Base-by-base conservation (phyloP, 1,140 invertebrate species). In the Hylyphantes graminicola region DNA sequence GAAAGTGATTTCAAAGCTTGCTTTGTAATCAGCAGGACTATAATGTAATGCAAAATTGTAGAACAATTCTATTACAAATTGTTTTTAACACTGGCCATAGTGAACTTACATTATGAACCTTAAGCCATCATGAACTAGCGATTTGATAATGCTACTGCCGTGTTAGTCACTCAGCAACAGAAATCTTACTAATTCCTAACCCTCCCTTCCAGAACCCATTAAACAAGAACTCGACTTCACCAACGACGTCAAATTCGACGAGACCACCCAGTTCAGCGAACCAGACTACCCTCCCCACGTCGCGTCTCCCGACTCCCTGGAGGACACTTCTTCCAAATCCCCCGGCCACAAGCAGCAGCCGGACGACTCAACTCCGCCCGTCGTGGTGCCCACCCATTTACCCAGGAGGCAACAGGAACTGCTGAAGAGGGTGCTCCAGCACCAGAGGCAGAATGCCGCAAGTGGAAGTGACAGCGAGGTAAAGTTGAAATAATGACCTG, bases 331-430 rank as follows among this genome's bases (percentile, higher is more conserved):
- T 1, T 51, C 35, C 57, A 48, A 61, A 21, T n/a, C 15, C 21
- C 7, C 13, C 15, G 13, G 15, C 10, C 3, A 13, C 48, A n/a
- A 48, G 50, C 53, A 9, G 17, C n/a, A 77, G 35, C 80, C 21
- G 13, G 50, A 78, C 15, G 50, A 64, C 21, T 35, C 86, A 12
- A 21, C 72, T 10, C 57, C 70, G 10, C 35, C 81, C 15, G 79
- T 79, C 17, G 86, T 90, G 15, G 88, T 91, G 35, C 92, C 91
- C 0, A 86, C 89, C 15, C 91, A 93, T 86, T 88, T 94, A 63
- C 93, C 93, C 0, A 93, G 93, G 73, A 93, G 92, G 80, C 93
- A 94, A 83, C 90, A 92, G 75, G 93, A 94, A 87, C 88, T 94
- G 15, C 93, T 93, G 79, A 89, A 93, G 87, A 89, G 94, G 75